Percentiles rank a stretch among this genome's conserved stretches.
Conservation (phyloP, 2,113 vertebrate genomes). For the Pseudorasbora parva region DNA sequence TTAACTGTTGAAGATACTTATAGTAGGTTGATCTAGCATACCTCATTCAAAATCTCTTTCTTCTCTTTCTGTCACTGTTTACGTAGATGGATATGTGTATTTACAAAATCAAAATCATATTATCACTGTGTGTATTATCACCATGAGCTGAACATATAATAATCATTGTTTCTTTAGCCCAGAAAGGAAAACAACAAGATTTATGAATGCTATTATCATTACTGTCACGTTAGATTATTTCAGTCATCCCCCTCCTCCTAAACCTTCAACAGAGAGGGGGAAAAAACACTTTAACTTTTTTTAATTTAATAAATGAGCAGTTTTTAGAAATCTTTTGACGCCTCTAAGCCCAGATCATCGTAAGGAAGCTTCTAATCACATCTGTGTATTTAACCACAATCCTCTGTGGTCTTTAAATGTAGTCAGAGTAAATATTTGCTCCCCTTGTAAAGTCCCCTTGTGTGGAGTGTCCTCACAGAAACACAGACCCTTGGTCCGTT, state of each 20-base stretch:
- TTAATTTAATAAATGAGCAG: constrained; percentile 6
- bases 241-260: constrained; percentile 20
- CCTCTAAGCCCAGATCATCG: background rate
- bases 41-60: background rate
- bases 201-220: constrained; percentile 44
- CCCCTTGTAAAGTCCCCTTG: constrained; percentile 66
- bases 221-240: constrained; percentile 44
- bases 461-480: constrained; percentile 64
- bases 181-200: constrained; percentile 40
- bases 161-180: constrained; percentile 33
- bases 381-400: constrained; percentile 46
- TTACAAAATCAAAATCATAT: constrained; percentile 43
- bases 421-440: constrained; percentile 72
- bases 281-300: background rate
- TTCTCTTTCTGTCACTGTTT: constrained; percentile 47
- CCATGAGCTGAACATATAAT: constrained; percentile 5
- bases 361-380: constrained; percentile 48
- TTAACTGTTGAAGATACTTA: background rate
- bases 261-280: background rate
- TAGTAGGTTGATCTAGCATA: background rate
- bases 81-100: background rate
- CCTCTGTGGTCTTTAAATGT: constrained; percentile 40
- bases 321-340: constrained; percentile 13
- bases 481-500: constrained; percentile 61
- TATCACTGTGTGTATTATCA: background rate